phyloP scores from a whole-genome alignment of 2,888 invertebrate genomes.

The Nymphalis urticae region DNA sequence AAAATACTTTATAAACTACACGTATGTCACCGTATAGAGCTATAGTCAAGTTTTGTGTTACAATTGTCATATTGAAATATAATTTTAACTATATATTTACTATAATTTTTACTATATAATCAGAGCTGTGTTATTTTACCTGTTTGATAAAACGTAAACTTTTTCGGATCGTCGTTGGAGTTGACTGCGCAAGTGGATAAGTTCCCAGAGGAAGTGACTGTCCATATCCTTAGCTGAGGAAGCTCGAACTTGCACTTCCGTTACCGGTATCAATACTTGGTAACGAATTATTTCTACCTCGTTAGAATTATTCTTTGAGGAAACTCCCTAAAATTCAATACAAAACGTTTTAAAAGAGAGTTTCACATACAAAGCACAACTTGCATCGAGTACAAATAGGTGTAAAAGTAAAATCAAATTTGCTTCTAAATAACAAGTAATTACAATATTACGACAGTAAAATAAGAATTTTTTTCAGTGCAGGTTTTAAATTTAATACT shows the following conservation, averaged over 20 bases:
- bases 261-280: conserved; percentile 97
- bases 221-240: conserved; percentile 97
- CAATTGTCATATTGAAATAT: too few species aligned
- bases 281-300: conserved; percentile 98
- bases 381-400: too few species aligned
- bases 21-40: too few species aligned
- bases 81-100: too few species aligned
- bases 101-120: neutral
- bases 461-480: neutral
- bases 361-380: neutral
- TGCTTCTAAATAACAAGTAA: too few species aligned
- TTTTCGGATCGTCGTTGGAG: conserved; percentile 96
- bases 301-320: conserved; percentile 91
- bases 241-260: conserved; percentile 97
- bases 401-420: too few species aligned
- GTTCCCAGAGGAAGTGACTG: conserved; percentile 98
- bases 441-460: too few species aligned
- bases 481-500: neutral
- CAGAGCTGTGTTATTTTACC: conserved; percentile 73
- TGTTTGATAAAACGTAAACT: conserved; percentile 97
- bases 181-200: conserved; percentile 96
- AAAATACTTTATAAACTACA: too few species aligned
- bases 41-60: too few species aligned
- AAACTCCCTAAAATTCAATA: conserved; percentile 85
- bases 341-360: conserved; percentile 18